Evolutionary conservation across 2,113 vertebrate genomes (phyloP), one percentile per base, ranked within the genome.

Genomic region (Rallus limicola): DNA sequence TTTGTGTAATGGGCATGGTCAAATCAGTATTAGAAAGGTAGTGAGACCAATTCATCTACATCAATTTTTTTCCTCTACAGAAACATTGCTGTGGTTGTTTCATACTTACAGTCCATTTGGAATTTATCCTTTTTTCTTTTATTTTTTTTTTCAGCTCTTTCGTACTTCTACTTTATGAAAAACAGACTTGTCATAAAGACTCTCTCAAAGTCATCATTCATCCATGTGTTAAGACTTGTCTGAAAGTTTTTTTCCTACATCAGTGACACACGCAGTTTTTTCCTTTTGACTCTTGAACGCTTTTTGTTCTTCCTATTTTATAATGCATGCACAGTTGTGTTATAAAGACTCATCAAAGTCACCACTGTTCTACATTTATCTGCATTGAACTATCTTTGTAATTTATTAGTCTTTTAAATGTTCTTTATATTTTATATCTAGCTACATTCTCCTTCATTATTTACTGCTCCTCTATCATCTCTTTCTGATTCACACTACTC

Each of bases 331-430:
- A 90, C 82, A 67, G 46, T 86, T 96, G 76, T 93, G 79, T 83
- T 85, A 85, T 93, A 97, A 97, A 96, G 95, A 82, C 70, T 97
- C 93, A 97, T 96, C 96, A 97, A 96, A 97, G 94, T 90, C 90
- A 92, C 52, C 38, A 95, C 75, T 88, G 91, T 94, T 97, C 86
- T 94, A 94, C 95, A 87, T 84, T 97, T 95, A 95, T 94, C 95
- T 85, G 55, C 82, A 93, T 16, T 97, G 96, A 96, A 96, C 77
- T 97, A 46, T 44, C 84, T 94, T 93, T 96, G 84, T 94, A 70
- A 96, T 92, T 94, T 94, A 96, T 94, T 97, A 95, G 86, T 93
- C 95, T 97, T 97, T 95, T 93, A 97, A 96, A 93, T 80, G 60
- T 82, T 93, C 86, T 85, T 84, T 81, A 18, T 92, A 83, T 93